Evolutionary conservation across 2,113 vertebrate genomes (phyloP).

Genomic region (Trichechus manatus): DNA sequence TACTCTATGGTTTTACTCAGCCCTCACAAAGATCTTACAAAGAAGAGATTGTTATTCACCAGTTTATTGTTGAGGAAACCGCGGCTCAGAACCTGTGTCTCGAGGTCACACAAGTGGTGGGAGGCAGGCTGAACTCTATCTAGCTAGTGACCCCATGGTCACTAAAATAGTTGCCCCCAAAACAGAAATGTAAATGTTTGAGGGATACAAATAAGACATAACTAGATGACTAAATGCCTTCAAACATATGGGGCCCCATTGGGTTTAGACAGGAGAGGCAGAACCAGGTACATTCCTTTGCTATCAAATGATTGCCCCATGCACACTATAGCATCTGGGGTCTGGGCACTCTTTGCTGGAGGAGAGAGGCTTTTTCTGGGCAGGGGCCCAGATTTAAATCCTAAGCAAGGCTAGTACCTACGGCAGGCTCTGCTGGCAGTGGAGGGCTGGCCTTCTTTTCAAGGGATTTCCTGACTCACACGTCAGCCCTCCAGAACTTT

Average conservation of each 20-base stretch:
- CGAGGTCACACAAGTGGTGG: not conserved
- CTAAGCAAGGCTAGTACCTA: not conserved
- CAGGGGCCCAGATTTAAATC: slow-evolving; percentile 47
- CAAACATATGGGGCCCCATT: not conserved
- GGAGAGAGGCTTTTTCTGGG: not conserved
- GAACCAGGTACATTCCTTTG: not conserved
- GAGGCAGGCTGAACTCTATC: not conserved
- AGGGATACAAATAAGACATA: not conserved
- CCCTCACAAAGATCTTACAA: not conserved
- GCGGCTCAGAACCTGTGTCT: not conserved
- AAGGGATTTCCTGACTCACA: not conserved
- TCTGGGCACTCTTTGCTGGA: not conserved
- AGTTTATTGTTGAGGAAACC: not conserved
- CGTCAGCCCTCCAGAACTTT: not conserved
- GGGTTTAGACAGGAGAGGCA: not conserved
- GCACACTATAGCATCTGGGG: not conserved
- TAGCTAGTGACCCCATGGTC: not conserved
- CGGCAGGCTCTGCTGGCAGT: not conserved
- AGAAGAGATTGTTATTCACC: not conserved
- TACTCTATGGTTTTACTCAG: not conserved
- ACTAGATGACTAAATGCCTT: not conserved
- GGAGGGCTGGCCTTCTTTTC: not conserved
- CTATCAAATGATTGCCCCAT: not conserved
- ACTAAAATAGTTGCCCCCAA: not conserved
- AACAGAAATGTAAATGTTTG: not conserved